Conservation (phyloP, 2,113 vertebrate genomes). For the Seriola aureovittata region DNA sequence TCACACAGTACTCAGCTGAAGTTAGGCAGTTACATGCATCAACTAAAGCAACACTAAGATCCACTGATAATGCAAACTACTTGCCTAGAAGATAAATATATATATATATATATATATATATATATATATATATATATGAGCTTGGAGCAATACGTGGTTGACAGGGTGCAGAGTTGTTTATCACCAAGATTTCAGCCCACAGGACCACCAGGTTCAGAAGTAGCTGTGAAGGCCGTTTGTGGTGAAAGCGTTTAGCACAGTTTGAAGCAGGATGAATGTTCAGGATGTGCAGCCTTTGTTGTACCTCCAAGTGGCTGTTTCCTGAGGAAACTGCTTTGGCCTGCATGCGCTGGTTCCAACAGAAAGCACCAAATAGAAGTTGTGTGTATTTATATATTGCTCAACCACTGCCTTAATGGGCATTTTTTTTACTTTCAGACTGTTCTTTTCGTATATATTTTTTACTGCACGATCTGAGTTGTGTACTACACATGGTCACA, state of each 20-base stretch:
- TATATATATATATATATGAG: background rate
- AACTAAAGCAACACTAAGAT: background rate
- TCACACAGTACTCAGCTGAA: background rate
- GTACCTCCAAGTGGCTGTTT: constrained; percentile 58
- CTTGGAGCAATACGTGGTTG: background rate
- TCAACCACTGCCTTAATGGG: background rate
- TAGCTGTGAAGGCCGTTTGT: constrained; percentile 16
- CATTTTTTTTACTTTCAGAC: constrained; percentile 33
- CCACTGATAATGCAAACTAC: background rate
- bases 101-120: too few relatives aligned
- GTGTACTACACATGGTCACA: constrained; percentile 22
- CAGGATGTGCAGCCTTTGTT: constrained; percentile 61
- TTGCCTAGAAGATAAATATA: too few relatives aligned
- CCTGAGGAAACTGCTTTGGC: constrained; percentile 58
- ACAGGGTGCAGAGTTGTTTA: background rate
- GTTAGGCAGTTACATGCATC: background rate
- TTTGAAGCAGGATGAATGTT: constrained; percentile 16
- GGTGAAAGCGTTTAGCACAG: constrained; percentile 12
- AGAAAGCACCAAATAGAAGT: constrained; percentile 24
- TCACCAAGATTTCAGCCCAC: background rate
- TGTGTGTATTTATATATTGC: constrained; percentile 39
- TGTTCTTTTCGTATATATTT: constrained; percentile 27
- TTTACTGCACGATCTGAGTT: constrained; percentile 21
- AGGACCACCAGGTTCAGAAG: constrained; percentile 1
- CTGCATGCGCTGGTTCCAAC: constrained; percentile 30